Percentiles rank a stretch among this genome's conserved stretches.
phyloP scores from a whole-genome alignment of 2,797 vertebrate genomes.

The Myotis pilosus region DNA sequence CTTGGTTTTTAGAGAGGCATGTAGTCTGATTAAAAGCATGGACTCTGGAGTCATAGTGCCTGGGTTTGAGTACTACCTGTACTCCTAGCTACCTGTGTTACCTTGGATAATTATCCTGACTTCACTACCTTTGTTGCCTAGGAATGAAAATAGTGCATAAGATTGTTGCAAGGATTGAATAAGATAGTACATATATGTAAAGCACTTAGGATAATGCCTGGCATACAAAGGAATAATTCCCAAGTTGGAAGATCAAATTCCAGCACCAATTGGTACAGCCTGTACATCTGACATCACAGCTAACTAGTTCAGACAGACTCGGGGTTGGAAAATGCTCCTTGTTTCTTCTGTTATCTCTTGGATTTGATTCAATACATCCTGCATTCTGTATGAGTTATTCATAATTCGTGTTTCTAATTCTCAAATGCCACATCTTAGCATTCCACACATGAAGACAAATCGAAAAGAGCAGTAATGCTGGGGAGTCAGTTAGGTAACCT shows the following conservation, averaged over 20 bases:
- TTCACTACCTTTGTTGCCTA: background rate
- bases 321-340: background rate
- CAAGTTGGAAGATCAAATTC: background rate
- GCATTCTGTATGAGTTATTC: background rate
- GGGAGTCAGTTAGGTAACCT: background rate
- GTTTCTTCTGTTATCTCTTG: background rate
- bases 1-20: background rate
- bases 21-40: background rate
- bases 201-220: background rate
- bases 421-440: background rate
- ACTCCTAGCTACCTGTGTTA: background rate
- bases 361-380: background rate
- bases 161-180: background rate
- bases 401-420: background rate
- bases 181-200: background rate
- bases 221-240: background rate
- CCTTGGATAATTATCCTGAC: background rate
- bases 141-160: background rate
- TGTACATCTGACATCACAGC: background rate
- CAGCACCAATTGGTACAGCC: background rate
- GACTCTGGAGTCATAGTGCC: background rate
- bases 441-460: background rate
- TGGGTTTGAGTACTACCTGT: background rate
- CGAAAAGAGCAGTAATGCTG: background rate
- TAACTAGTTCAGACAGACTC: background rate